Evolutionary conservation across 1,140 invertebrate genomes (phyloP).

Genomic region (Samia ricini): DNA sequence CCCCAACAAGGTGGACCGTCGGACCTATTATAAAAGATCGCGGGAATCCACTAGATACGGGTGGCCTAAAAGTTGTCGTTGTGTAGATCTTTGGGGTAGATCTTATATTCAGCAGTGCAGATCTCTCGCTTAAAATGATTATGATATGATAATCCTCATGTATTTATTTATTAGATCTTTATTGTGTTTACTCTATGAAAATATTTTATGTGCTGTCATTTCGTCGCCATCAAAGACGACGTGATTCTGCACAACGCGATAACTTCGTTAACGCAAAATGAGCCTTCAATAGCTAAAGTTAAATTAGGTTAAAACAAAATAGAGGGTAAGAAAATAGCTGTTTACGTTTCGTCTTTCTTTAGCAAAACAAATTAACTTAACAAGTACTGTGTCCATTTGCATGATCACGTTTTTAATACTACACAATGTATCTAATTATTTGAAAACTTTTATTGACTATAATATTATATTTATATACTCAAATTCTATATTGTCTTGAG

Average conservation of each 20-base stretch:
- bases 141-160: too few species aligned
- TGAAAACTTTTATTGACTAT: too few species aligned
- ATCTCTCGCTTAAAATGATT: too few species aligned
- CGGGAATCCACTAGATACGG: too few species aligned
- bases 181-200: neutral
- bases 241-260: conserved; percentile 30
- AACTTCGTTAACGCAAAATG: conserved; percentile 54
- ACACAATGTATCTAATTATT: too few species aligned
- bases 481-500: too few species aligned
- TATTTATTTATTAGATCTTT: neutral
- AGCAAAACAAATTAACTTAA: conserved; percentile 19
- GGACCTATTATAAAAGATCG: too few species aligned
- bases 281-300: conserved; percentile 57
- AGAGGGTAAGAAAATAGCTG: conserved; percentile 38
- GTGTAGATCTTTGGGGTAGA: too few species aligned
- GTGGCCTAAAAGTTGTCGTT: too few species aligned
- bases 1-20: too few species aligned
- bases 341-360: conserved; percentile 28
- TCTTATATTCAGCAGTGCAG: too few species aligned
- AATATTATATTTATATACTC: too few species aligned
- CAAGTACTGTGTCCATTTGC: conserved; percentile 9
- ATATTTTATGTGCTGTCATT: neutral
- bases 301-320: conserved; percentile 56
- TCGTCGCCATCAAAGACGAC: conserved; percentile 17
- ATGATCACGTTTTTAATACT: conserved; percentile 16